A percentile compares a stretch with the other conserved stretches of the same genome.
phyloP scores from a whole-genome alignment of 2,888 invertebrate genomes.

The Strigamia crassipes region DNA sequence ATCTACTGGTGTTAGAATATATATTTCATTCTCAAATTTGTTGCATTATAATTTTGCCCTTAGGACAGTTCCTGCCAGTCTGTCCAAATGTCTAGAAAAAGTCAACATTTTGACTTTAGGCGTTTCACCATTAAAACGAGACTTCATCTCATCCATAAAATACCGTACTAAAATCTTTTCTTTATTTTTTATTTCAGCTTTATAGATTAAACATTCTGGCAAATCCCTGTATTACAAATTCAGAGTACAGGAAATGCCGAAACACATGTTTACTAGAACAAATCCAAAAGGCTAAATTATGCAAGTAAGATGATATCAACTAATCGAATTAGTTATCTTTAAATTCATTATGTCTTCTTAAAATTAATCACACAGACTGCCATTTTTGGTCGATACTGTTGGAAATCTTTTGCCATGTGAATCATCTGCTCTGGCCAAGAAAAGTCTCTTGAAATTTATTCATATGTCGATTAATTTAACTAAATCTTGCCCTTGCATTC shows the following conservation, averaged over 20 bases:
- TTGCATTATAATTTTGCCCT: no score
- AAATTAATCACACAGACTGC: not conserved
- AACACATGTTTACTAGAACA: not conserved
- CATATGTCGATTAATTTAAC: not conserved
- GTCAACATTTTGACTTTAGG: no score
- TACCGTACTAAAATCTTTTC: no score
- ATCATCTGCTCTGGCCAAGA: not conserved
- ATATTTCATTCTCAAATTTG: no score
- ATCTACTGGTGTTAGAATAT: no score
- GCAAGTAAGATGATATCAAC: not conserved
- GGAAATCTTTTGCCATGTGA: not conserved
- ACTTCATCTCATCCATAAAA: no score
- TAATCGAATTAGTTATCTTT: not conserved
- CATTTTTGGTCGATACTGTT: not conserved
- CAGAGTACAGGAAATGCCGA: not conserved
- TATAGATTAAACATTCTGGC: not conserved
- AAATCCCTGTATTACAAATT: not conserved
- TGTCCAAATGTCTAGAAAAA: no score
- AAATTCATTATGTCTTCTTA: no score
- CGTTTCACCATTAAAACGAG: no score
- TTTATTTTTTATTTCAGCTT: not conserved
- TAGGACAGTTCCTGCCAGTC: no score
- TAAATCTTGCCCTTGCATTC: not conserved
- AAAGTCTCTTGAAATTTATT: not conserved
- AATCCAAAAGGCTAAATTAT: not conserved